Evolutionary conservation across 2,113 vertebrate species (phyloP).

Genomic region (Scartelaos histophorus): DNA sequence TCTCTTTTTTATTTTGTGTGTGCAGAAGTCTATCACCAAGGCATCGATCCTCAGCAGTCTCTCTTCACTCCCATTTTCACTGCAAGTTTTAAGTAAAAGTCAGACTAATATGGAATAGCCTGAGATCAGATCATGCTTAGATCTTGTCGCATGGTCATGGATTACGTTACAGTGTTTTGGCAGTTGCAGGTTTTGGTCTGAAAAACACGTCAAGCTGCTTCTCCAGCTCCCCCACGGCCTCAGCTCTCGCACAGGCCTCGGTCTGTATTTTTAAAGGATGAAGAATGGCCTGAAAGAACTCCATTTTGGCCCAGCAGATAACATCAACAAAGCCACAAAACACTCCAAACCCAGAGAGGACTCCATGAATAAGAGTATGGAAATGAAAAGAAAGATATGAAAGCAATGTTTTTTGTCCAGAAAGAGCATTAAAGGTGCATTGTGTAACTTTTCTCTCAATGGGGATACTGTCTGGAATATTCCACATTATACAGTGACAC

Average conservation of each 20-base stretch:
- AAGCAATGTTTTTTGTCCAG: not conserved
- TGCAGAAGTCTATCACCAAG: too few species aligned
- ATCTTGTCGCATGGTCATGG: not conserved
- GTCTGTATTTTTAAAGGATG: not conserved
- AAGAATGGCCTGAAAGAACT: conserved; percentile 1
- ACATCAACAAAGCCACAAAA: not conserved
- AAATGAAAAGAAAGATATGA: not conserved
- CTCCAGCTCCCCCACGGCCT: not conserved
- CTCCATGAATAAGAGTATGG: not conserved
- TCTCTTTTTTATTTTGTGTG: too few species aligned
- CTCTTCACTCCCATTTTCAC: not conserved
- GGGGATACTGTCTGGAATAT: too few species aligned
- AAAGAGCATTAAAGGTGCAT: not conserved
- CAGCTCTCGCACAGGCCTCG: not conserved
- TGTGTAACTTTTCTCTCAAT: too few species aligned
- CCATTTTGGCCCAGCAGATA: not conserved
- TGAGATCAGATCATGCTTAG: not conserved
- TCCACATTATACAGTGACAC: too few species aligned
- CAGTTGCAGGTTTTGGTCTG: not conserved
- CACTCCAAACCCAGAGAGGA: not conserved
- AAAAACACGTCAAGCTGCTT: not conserved
- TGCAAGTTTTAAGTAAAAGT: not conserved
- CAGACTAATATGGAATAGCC: not conserved
- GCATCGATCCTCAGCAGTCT: too few species aligned
- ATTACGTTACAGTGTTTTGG: not conserved